A percentile compares a stretch with the other conserved stretches of the same genome.
phyloP scores from a whole-genome alignment of 2,113 vertebrate genomes.

The Fukomys damarensis region DNA sequence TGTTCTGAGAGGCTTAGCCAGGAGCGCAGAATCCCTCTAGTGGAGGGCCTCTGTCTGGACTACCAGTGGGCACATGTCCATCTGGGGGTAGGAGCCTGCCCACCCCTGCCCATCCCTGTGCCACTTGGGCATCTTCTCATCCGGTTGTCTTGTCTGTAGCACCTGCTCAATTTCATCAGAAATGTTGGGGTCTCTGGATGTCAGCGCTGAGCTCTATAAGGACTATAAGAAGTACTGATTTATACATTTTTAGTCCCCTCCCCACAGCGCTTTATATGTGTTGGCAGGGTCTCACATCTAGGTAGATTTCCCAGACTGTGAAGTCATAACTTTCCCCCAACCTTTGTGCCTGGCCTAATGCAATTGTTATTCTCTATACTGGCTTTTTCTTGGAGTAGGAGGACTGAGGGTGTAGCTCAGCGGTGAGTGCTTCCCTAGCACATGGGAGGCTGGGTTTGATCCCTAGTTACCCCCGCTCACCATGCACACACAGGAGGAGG shows the following conservation, averaged over 20 bases:
- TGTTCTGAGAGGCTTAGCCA: accelerated
- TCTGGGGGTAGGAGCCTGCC: accelerated
- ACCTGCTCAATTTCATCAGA: background rate
- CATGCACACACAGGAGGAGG: background rate
- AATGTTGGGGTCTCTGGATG: background rate
- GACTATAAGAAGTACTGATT: background rate
- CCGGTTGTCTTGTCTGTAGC: background rate
- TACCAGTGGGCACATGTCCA: accelerated
- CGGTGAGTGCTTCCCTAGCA: background rate
- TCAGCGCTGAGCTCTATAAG: background rate
- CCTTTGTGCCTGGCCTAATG: background rate
- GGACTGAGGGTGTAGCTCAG: too few species aligned
- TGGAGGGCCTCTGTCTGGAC: background rate
- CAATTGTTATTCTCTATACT: background rate
- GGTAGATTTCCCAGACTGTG: background rate
- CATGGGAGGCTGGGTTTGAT: background rate
- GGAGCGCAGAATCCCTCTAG: accelerated
- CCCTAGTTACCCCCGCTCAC: background rate
- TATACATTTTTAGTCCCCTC: background rate
- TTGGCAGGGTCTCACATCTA: background rate
- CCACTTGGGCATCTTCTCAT: background rate
- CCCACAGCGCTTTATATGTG: background rate
- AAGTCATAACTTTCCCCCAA: background rate
- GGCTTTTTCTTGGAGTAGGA: background rate
- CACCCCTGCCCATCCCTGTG: background rate